Percentiles rank a stretch among this genome's conserved stretches.
phyloP scores from a whole-genome alignment of 2,113 vertebrate genomes.

The Lagopus muta region DNA sequence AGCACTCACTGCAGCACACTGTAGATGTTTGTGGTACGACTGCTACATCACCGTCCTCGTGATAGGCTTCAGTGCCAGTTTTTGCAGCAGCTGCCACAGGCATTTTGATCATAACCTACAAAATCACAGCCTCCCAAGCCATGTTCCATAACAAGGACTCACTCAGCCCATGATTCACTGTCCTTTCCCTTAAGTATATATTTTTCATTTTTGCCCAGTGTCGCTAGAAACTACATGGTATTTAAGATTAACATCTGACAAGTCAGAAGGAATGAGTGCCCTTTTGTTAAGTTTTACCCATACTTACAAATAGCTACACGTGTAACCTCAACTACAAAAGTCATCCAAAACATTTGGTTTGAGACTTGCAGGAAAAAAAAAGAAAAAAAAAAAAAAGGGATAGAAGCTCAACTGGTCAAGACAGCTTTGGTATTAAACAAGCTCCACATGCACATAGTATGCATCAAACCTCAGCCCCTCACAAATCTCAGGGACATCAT shows the following conservation, averaged over 20 bases:
- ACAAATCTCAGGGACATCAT: background rate
- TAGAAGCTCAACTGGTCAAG: background rate
- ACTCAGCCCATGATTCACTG: background rate
- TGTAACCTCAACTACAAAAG: background rate
- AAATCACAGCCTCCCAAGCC: background rate
- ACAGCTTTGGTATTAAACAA: background rate
- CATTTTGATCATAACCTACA: constrained; percentile 36
- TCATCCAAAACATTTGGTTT: background rate
- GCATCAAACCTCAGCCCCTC: background rate
- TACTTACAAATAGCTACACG: background rate
- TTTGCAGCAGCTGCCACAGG: constrained; percentile 31
- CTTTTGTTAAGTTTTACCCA: background rate
- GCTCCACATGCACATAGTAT: background rate
- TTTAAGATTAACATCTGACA: background rate
- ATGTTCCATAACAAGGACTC: constrained; percentile 1
- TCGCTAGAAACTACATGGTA: background rate
- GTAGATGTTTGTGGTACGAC: background rate
- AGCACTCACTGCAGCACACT: background rate
- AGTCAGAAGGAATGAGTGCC: background rate
- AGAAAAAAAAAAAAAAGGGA: background rate
- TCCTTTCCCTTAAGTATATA: background rate
- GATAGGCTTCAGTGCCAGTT: background rate
- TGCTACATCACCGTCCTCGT: constrained; percentile 26
- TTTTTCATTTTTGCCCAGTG: background rate
- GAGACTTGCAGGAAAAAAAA: background rate